Evolutionary conservation across 2,797 vertebrate genomes (phyloP), one percentile per base, ranked within the genome.

Genomic region (Muscicapa striata): DNA sequence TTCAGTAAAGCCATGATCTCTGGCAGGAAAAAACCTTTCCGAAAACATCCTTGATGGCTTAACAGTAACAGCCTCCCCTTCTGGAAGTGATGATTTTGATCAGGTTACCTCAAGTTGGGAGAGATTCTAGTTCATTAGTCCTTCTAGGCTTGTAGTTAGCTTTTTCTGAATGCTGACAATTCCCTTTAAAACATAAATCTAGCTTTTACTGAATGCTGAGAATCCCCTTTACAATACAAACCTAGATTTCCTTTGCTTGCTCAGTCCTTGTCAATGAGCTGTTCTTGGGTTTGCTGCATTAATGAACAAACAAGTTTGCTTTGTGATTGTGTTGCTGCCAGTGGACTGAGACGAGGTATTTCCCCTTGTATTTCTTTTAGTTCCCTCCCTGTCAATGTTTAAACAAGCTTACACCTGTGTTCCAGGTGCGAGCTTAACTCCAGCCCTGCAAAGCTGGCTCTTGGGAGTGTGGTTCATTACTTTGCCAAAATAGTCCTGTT

Each of bases 331-430:
- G 74, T 55, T 84, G 74, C 45, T 84, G 80, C 63, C 83, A 67
- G 32, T 89, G 87, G 70, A 84, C 87, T 82, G 89, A 93, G 80
- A 93, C 38, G 1, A 95, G 67, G 77, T 92, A 94, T 94, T 96
- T 96, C 85, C 89, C 57, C 38, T 84, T 49, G 52, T 73, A 59
- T 88, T 93, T 81, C 62, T 84, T 63, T 77, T 89, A 30, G 38
- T 43, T 90, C 49, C 63, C 32, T 84, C 67, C 16, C 30, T 94
- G 86, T 86, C 57, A 94, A 84, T 94, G 49, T 94, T 94, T 93
- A 93, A 94, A 84, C 63, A 21, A 43, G 34, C 69, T 86, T 81
- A 67, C 89, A 96, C 96, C 93, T 88, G 89, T 70, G 74, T 70
- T 82, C 76, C 91, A 91, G 89, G 94, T 94, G 85, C 0, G 0